Conservation (phyloP, 2,113 vertebrate genomes). For the Alouatta palliata region DNA sequence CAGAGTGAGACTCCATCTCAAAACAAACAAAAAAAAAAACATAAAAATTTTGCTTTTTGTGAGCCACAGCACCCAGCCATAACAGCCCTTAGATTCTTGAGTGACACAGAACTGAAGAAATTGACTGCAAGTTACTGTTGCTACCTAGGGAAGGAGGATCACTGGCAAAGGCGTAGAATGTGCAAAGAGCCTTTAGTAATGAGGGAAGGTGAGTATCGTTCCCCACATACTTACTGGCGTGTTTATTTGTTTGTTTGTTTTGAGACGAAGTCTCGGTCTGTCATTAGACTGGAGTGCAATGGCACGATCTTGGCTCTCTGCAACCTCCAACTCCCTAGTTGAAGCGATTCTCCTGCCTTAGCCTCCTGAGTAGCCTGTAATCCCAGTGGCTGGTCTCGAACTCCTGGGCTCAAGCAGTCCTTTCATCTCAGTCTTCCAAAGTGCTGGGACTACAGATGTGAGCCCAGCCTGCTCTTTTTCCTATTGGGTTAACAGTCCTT, state of each 20-base stretch:
- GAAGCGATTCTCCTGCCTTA: not conserved
- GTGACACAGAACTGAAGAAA: not conserved
- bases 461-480: not conserved
- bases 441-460: no score
- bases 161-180: not conserved
- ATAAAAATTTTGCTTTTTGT: not conserved
- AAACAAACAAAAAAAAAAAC: not conserved
- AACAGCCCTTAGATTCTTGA: not conserved
- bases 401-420: no score
- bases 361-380: not conserved
- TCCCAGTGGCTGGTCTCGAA: not conserved
- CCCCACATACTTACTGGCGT: not conserved
- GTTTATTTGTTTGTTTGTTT: not conserved
- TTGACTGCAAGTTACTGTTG: not conserved
- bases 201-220: not conserved
- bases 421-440: no score
- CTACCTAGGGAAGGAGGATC: not conserved
- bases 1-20: not conserved
- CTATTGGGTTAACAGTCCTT: not conserved
- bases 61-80: no score
- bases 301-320: not conserved
- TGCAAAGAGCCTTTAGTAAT: not conserved
- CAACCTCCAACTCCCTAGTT: not conserved
- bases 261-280: not conserved
- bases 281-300: not conserved